These are phyloP conservation scores for Mercenaria mercenaria DNA, from an alignment of 1,140 invertebrate species.

Conservation along the genomic window DNA sequence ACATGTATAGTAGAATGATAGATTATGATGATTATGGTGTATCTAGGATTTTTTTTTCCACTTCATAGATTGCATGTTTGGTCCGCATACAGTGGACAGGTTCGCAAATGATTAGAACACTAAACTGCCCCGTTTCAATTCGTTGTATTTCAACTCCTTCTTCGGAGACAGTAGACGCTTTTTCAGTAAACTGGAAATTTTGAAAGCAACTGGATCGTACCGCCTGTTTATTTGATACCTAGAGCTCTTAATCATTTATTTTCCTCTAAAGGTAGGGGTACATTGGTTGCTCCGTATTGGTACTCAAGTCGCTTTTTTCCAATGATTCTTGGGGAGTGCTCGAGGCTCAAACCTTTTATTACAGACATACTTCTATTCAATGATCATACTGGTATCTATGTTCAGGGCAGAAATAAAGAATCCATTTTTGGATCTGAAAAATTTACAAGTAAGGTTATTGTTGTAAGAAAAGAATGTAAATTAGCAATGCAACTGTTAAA, in stretches of 20 bases:
- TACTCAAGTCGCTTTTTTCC: not conserved
- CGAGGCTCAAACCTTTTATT: not conserved
- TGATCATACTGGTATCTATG: not conserved
- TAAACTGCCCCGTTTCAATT: slow-evolving; percentile 18
- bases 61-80: slow-evolving; percentile 6
- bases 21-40: slow-evolving; percentile 19
- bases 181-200: slow-evolving; percentile 25
- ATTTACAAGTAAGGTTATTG: not conserved
- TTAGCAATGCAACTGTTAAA: not conserved
- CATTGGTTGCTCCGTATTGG: not conserved
- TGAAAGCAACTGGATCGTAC: slow-evolving; percentile 48
- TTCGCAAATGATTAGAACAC: slow-evolving; percentile 38
- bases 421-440: not conserved
- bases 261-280: not conserved
- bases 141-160: slow-evolving; percentile 35
- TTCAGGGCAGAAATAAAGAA: not conserved
- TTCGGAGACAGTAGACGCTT: slow-evolving; percentile 41
- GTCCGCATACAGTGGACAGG: slow-evolving; percentile 23
- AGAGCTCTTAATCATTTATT: not conserved
- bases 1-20: slow-evolving; percentile 3
- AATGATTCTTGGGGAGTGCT: not conserved
- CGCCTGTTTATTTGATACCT: slow-evolving; percentile 36
- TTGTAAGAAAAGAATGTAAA: not conserved
- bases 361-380: not conserved
- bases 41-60: slow-evolving; percentile 9